Percentiles rank a stretch among this genome's conserved stretches.
phyloP scores from a whole-genome alignment of 2,797 vertebrate species.

The Gymnothorax javanicus region DNA sequence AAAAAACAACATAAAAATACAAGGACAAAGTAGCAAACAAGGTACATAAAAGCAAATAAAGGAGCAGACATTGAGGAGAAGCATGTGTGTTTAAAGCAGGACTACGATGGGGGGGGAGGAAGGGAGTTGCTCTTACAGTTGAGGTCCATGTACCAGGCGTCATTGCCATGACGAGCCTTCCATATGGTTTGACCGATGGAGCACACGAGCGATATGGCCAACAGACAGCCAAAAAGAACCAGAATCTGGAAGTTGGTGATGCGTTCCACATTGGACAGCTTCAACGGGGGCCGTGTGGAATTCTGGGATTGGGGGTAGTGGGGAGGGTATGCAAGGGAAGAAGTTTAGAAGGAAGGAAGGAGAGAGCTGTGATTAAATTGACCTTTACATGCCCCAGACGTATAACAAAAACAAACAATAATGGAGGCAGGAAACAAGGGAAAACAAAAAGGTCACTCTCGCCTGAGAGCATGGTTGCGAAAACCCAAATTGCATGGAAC shows the following conservation, averaged over 20 bases:
- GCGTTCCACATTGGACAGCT: constrained; percentile 96
- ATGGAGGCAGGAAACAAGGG: background rate
- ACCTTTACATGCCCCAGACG: background rate
- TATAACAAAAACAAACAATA: background rate
- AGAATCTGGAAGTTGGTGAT: constrained; percentile 99
- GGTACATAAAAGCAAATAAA: constrained; percentile 66
- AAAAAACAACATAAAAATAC: constrained; percentile 68
- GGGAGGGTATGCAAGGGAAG: too few relatives aligned
- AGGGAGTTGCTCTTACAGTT: constrained; percentile 84
- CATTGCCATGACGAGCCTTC: constrained; percentile 88
- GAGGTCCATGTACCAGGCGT: constrained; percentile 97
- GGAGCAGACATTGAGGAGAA: constrained; percentile 59
- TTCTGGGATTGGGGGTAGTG: constrained; percentile 73
- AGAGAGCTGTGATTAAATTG: constrained; percentile 7
- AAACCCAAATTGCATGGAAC: background rate
- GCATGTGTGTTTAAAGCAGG: constrained; percentile 66
- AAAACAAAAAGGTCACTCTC: background rate
- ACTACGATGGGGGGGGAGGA: constrained; percentile 31
- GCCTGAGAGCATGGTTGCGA: background rate
- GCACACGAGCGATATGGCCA: constrained; percentile 95
- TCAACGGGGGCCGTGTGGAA: constrained; percentile 94
- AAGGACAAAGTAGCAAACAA: constrained; percentile 65
- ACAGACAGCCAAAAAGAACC: constrained; percentile 93
- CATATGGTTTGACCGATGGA: constrained; percentile 95
- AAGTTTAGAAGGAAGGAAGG: background rate